Evolutionary conservation across 1,140 invertebrate species (phyloP).

Genomic region (Drosophila sulfurigaster): DNA sequence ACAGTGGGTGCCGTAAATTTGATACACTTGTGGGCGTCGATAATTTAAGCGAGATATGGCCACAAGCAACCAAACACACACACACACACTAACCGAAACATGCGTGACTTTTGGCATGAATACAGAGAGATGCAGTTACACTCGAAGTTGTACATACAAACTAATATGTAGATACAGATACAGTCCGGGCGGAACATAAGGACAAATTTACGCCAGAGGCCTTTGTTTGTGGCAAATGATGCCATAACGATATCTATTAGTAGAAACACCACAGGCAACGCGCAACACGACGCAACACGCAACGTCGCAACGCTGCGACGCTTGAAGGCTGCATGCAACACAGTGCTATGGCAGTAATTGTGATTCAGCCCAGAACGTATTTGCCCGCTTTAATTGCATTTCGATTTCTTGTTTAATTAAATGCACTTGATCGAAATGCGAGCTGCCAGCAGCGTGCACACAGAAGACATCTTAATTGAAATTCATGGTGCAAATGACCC

Average conservation of each 20-base stretch:
- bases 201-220: conserved; percentile 20
- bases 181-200: neutral
- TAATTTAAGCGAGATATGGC: conserved; percentile 72
- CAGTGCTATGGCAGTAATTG: neutral
- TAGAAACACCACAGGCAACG: conserved; percentile 44
- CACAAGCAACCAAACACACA: conserved; percentile 22
- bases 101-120: conserved; percentile 58
- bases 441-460: neutral
- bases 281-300: neutral
- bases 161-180: neutral
- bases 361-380: conserved; percentile 10
- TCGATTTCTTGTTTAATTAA: conserved; percentile 67
- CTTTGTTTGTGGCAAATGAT: conserved; percentile 54
- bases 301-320: neutral
- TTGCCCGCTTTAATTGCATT: conserved; percentile 69
- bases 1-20: conserved; percentile 70
- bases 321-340: neutral
- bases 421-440: conserved; percentile 32
- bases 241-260: conserved; percentile 59
- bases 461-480: conserved; percentile 27
- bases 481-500: conserved; percentile 1
- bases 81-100: conserved; percentile 5
- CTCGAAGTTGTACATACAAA: neutral
- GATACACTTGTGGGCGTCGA: conserved; percentile 74
- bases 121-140: neutral